These are phyloP conservation scores for Dicentrarchus labrax DNA, from an alignment of 2,113 vertebrate genomes.

Conservation along the genomic window DNA sequence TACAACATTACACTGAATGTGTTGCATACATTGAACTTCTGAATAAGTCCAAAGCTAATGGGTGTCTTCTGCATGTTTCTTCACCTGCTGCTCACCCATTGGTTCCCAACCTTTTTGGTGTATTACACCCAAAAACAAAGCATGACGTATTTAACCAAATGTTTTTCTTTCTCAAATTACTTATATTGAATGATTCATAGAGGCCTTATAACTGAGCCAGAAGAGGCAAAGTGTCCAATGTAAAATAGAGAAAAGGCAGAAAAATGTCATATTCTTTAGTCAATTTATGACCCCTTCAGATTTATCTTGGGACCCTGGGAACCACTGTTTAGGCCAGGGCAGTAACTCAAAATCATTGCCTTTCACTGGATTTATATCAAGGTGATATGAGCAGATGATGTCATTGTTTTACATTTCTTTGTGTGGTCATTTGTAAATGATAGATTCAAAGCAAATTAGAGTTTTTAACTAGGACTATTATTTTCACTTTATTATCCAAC, in stretches of 20 bases:
- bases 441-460: not conserved
- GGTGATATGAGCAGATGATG: not conserved
- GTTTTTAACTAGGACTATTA: not conserved
- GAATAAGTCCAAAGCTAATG: slow-evolving; percentile 15
- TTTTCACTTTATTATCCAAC: not conserved
- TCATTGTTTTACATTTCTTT: no score
- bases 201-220: not conserved
- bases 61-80: slow-evolving; percentile 4
- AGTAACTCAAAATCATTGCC: not conserved
- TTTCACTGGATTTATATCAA: not conserved
- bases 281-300: not conserved
- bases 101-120: not conserved
- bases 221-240: not conserved
- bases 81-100: slow-evolving; percentile 8
- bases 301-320: not conserved
- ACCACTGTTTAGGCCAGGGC: not conserved
- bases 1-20: slow-evolving; percentile 3
- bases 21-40: not conserved
- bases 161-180: not conserved
- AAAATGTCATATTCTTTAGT: no score
- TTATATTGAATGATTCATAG: not conserved
- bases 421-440: not conserved
- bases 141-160: not conserved
- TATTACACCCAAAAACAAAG: not conserved
- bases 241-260: not conserved